phyloP scores from a whole-genome alignment of 2,113 vertebrate species.

The Glaucomys volans region DNA sequence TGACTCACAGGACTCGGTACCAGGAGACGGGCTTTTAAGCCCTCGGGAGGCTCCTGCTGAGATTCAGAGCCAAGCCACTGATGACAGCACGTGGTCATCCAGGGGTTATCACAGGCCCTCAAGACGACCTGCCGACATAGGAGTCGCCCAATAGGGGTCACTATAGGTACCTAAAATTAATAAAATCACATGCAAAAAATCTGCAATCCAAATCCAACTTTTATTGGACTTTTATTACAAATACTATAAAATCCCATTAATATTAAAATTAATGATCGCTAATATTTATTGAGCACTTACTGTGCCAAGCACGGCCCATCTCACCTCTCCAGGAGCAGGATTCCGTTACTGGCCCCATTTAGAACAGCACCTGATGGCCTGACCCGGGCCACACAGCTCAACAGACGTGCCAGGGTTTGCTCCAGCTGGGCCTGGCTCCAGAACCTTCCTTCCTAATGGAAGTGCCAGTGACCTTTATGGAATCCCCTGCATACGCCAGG shows the following conservation, averaged over 20 bases:
- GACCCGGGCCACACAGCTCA: too few relatives aligned
- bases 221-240: slow-evolving; percentile 51
- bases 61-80: neutral
- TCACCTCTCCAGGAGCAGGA: neutral
- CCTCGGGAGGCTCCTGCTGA: neutral
- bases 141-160: slow-evolving; percentile 62
- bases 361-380: neutral
- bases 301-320: neutral
- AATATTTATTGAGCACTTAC: slow-evolving; percentile 28
- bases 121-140: neutral
- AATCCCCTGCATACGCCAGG: too few relatives aligned
- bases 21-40: neutral
- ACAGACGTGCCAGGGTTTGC: neutral
- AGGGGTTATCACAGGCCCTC: neutral
- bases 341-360: accelerated
- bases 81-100: neutral
- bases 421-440: neutral
- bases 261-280: slow-evolving; percentile 44
- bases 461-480: neutral
- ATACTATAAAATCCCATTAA: slow-evolving; percentile 29
- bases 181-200: neutral
- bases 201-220: slow-evolving; percentile 27
- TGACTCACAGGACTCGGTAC: neutral
- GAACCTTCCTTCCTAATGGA: neutral
- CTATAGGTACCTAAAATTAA: slow-evolving; percentile 43